Conservation (phyloP, 2,888 invertebrate species). For the Perizoma affinitatum region DNA sequence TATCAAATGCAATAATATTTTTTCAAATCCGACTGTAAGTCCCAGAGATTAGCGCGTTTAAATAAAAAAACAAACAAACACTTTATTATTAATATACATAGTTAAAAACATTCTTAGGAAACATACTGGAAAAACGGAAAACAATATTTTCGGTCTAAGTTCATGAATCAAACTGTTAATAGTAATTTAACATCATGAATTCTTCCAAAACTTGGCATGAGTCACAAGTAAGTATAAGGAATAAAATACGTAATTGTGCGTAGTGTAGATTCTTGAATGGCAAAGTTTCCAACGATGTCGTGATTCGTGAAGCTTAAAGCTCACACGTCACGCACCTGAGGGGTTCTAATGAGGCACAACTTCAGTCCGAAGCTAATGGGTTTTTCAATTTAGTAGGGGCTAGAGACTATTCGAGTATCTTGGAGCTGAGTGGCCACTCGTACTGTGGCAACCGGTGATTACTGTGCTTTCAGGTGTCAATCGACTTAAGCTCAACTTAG, state of each 20-base stretch:
- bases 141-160: constrained; percentile 11
- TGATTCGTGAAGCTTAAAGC: constrained; percentile 2
- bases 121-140: not conserved
- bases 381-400: constrained; percentile 21
- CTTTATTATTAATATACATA: not conserved
- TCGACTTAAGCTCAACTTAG: constrained; percentile 16
- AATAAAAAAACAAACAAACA: no score
- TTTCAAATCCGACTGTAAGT: no score
- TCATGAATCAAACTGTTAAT: constrained; percentile 8
- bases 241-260: constrained; percentile 18
- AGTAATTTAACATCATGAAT: constrained; percentile 2
- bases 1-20: no score
- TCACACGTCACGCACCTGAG: constrained; percentile 12
- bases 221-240: constrained; percentile 15
- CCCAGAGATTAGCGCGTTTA: no score
- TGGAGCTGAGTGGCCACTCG: constrained; percentile 17
- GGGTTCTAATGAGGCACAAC: constrained; percentile 15
- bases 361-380: constrained; percentile 18
- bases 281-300: constrained; percentile 20
- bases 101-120: not conserved
- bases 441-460: constrained; percentile 9
- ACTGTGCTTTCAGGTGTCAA: constrained; percentile 11
- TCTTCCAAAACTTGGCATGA: constrained; percentile 18
- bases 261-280: constrained; percentile 8
- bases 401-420: constrained; percentile 9